These are phyloP conservation scores for Flabesymbios commensalis DNA, from an alignment of 2,888 invertebrate species.

Conservation along the genomic window DNA sequence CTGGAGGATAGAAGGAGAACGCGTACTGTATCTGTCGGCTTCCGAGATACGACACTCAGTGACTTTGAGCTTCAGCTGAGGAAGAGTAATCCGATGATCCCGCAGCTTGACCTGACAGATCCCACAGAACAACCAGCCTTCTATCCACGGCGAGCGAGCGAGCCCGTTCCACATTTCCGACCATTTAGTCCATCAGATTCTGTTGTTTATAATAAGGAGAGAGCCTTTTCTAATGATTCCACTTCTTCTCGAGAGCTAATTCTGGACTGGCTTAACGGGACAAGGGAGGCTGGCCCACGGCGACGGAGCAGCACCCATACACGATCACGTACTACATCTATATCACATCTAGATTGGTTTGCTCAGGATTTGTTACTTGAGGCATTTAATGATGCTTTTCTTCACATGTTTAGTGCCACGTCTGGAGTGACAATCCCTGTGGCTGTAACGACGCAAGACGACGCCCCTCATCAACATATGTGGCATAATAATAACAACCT, in stretches of 20 bases:
- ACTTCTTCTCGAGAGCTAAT: slow-evolving; percentile 8
- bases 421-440: too few species aligned
- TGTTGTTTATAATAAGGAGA: too few species aligned
- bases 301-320: not conserved
- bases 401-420: slow-evolving; percentile 24
- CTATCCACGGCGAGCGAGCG: slow-evolving; percentile 11
- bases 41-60: slow-evolving; percentile 49
- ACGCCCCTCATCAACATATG: too few species aligned
- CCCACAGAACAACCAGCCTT: not conserved
- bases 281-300: not conserved
- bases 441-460: too few species aligned
- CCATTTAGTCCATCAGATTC: not conserved
- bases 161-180: slow-evolving; percentile 6
- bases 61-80: slow-evolving; percentile 53
- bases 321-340: slow-evolving; percentile 3
- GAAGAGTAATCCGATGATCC: slow-evolving; percentile 46
- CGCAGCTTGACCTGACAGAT: slow-evolving; percentile 36
- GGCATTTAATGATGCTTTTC: slow-evolving; percentile 20
- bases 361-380: slow-evolving; percentile 25
- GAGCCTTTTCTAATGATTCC: not conserved
- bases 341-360: slow-evolving; percentile 24
- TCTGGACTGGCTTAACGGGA: slow-evolving; percentile 17
- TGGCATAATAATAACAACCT: too few species aligned
- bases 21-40: too few species aligned
- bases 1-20: too few species aligned